phyloP scores from a whole-genome alignment of 2,888 invertebrate genomes.

The Acrocyrtus sp. region DNA sequence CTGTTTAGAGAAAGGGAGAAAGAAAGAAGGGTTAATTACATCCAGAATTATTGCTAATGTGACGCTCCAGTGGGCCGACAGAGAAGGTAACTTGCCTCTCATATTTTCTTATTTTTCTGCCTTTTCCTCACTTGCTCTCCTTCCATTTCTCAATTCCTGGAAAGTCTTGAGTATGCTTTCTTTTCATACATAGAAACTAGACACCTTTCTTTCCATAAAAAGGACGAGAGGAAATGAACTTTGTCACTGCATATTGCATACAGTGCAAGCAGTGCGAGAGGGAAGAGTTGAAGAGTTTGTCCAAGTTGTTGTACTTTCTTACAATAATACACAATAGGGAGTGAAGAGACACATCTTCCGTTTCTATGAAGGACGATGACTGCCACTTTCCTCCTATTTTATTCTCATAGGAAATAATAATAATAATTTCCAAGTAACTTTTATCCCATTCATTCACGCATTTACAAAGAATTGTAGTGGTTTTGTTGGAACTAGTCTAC shows the following conservation, averaged over 20 bases:
- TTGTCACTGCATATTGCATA: background rate
- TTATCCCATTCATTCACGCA: conserved; percentile 4
- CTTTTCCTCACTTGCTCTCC: background rate
- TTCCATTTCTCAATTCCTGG: background rate
- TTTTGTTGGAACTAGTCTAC: background rate
- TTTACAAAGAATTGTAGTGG: background rate
- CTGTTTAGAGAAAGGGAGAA: conserved; percentile 6
- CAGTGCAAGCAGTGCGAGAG: background rate
- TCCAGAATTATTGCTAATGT: conserved; percentile 51
- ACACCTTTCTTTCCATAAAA: background rate
- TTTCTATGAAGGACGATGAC: background rate
- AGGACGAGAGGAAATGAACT: background rate
- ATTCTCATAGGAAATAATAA: conserved; percentile 28
- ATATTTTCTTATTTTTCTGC: background rate
- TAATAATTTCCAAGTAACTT: conserved; percentile 28
- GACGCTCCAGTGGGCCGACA: conserved; percentile 43
- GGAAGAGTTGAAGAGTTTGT: too few relatives aligned
- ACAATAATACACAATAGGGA: background rate
- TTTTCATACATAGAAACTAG: background rate
- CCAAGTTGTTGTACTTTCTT: background rate
- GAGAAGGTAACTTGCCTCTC: conserved; percentile 5
- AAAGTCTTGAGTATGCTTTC: too few relatives aligned
- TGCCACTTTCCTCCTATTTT: conserved; percentile 11
- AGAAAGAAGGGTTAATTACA: conserved; percentile 48
- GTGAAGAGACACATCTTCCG: conserved; percentile 1